Percentiles rank a stretch among this genome's conserved stretches.
Conservation (phyloP, 1,140 invertebrate species). For the Drosophila grimshawi region DNA sequence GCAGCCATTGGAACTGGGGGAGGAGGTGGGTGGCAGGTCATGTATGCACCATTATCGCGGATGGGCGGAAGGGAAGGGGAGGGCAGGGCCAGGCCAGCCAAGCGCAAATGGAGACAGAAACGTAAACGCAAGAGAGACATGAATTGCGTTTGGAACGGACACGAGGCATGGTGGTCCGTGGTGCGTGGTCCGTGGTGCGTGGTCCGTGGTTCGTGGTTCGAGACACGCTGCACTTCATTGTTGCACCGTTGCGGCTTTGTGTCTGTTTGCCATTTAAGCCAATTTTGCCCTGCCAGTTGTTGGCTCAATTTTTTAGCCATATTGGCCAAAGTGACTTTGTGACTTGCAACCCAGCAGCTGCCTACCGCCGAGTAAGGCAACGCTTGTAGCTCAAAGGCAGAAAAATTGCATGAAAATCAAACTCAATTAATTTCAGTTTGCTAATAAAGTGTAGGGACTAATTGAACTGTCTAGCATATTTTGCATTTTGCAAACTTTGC, state of each 20-base stretch:
- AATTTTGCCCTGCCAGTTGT: slow-evolving; percentile 35
- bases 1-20: not conserved
- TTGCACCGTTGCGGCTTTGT: not conserved
- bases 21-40: not conserved
- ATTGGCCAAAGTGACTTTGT: not conserved
- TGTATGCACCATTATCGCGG: slow-evolving; percentile 35
- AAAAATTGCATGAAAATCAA: not conserved
- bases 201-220: not conserved
- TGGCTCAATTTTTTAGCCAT: slow-evolving; percentile 19
- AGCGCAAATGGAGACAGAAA: slow-evolving; percentile 38
- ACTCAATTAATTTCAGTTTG: not conserved
- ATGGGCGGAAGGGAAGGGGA: no score
- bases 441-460: not conserved
- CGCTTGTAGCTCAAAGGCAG: not conserved
- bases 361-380: not conserved
- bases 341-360: not conserved
- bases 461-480: not conserved
- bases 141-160: no score
- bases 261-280: slow-evolving; percentile 27
- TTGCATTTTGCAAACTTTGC: not conserved
- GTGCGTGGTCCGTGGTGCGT: no score
- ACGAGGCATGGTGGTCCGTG: no score
- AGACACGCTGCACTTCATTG: not conserved
- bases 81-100: slow-evolving; percentile 6
- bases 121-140: not conserved